phyloP scores from a whole-genome alignment of 92 coral and sea anemone species.

The Phenganax stokvisi region DNA sequence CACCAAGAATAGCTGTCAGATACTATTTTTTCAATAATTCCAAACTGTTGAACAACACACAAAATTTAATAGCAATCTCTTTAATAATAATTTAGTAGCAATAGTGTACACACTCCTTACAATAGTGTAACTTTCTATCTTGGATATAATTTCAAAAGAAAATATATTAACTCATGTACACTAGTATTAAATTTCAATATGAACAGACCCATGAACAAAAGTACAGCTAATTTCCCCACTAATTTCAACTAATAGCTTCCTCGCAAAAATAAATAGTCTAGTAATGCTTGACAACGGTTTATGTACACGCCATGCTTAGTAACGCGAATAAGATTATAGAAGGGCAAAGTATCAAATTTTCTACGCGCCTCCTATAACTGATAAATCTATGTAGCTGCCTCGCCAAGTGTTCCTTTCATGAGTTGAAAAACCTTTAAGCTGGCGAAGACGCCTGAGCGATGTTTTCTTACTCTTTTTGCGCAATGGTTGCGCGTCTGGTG shows the following conservation, averaged over 20 bases:
- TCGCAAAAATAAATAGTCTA: not conserved
- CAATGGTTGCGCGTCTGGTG: not conserved
- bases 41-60: no score
- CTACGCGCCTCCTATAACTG: not conserved
- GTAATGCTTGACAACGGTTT: slow-evolving; percentile 3
- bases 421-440: slow-evolving; percentile 74
- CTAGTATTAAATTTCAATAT: not conserved
- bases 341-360: not conserved
- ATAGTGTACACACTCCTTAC: not conserved
- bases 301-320: slow-evolving; percentile 2
- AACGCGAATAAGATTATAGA: not conserved
- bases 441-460: slow-evolving; percentile 37
- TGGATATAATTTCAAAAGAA: slow-evolving; percentile 4
- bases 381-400: slow-evolving; percentile 80
- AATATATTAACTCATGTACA: slow-evolving; percentile 10
- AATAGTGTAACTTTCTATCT: not conserved
- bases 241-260: not conserved
- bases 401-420: slow-evolving; percentile 72
- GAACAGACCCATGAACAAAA: not conserved
- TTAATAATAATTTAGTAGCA: slow-evolving; percentile 11
- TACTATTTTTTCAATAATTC: no score
- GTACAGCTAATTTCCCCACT: not conserved
- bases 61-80: not conserved
- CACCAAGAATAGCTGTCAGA: no score
- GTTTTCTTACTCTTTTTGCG: slow-evolving; percentile 20